Percentiles rank a stretch among this genome's conserved stretches.
Conservation (phyloP, 2,888 invertebrate species). For the Polyommatus icarus region DNA sequence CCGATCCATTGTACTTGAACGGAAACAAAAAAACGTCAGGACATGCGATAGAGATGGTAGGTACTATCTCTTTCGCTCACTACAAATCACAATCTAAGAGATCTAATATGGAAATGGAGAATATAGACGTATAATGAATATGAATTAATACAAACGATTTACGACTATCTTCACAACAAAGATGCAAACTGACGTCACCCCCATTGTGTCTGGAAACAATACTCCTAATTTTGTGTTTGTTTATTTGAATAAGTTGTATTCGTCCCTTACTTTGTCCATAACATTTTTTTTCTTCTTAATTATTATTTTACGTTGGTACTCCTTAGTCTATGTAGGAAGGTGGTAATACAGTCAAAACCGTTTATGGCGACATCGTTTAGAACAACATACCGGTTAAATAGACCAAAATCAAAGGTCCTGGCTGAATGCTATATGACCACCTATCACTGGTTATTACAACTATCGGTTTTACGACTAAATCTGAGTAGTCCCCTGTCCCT, state of each 20-base stretch:
- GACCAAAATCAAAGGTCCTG: too few relatives aligned
- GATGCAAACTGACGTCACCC: constrained; percentile 8
- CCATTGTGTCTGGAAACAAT: constrained; percentile 6
- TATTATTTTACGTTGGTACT: too few relatives aligned
- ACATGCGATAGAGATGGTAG: background rate
- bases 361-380: too few relatives aligned
- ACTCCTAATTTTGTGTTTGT: constrained; percentile 11
- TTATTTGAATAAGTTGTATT: background rate
- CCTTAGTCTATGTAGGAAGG: too few relatives aligned
- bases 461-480: too few relatives aligned
- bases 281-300: too few relatives aligned
- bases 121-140: constrained; percentile 2
- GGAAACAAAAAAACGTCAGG: constrained; percentile 11
- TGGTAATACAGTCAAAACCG: too few relatives aligned
- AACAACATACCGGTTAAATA: too few relatives aligned
- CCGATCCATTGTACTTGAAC: background rate
- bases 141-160: constrained; percentile 19
- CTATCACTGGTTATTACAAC: too few relatives aligned
- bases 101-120: background rate
- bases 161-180: constrained; percentile 6
- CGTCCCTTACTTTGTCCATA: too few relatives aligned
- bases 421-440: too few relatives aligned
- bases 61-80: background rate
- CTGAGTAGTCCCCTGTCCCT: too few relatives aligned
- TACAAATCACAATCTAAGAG: constrained; percentile 10